Evolutionary conservation across 2,888 invertebrate genomes (phyloP).

Genomic region (Chromoteleia sp.): DNA sequence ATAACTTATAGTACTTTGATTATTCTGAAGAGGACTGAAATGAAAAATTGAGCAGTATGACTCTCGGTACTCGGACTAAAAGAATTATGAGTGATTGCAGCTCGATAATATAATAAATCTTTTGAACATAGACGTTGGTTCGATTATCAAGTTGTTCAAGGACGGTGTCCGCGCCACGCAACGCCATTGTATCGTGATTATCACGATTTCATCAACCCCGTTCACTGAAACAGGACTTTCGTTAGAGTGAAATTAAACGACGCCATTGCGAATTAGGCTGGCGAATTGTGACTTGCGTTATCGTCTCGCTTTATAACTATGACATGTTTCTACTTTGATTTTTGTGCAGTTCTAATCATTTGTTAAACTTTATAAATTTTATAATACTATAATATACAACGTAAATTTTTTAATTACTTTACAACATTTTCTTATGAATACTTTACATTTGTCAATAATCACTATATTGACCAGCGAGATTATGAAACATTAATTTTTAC

Average conservation of each 20-base stretch:
- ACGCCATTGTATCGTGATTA: slow-evolving; percentile 56
- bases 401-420: neutral
- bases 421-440: neutral
- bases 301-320: neutral
- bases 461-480: too few relatives aligned
- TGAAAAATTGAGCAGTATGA: slow-evolving; percentile 51
- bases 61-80: slow-evolving; percentile 33
- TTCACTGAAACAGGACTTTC: slow-evolving; percentile 36
- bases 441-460: too few relatives aligned
- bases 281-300: slow-evolving; percentile 23
- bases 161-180: slow-evolving; percentile 54
- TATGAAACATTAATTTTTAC: too few relatives aligned
- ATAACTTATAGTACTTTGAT: slow-evolving; percentile 29
- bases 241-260: slow-evolving; percentile 42
- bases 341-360: neutral
- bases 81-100: slow-evolving; percentile 58
- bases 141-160: slow-evolving; percentile 64
- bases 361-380: too few relatives aligned
- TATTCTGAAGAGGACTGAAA: slow-evolving; percentile 49
- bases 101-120: slow-evolving; percentile 67
- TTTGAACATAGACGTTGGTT: slow-evolving; percentile 44
- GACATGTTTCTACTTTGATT: slow-evolving; percentile 1
- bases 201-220: slow-evolving; percentile 50
- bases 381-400: too few relatives aligned
- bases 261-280: slow-evolving; percentile 40